Percentiles rank a stretch among this genome's conserved stretches.
phyloP scores from a whole-genome alignment of 2,113 vertebrate species.

The Sylvia atricapilla region DNA sequence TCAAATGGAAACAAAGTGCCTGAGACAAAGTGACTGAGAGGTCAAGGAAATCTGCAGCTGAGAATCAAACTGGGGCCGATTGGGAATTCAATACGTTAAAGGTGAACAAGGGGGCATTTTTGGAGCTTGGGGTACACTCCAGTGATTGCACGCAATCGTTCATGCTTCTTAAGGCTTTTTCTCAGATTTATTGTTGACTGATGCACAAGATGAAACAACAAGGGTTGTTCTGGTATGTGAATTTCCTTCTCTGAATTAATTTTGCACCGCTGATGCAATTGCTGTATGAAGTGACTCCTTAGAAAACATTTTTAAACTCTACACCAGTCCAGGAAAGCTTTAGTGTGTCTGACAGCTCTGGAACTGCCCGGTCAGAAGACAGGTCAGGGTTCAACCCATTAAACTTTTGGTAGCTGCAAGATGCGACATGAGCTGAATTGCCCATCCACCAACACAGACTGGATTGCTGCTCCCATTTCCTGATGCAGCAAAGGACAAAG shows the following conservation, averaged over 20 bases:
- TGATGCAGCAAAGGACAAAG: not conserved
- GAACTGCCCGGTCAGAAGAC: not conserved
- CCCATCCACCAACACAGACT: not conserved
- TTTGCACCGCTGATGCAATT: accelerated
- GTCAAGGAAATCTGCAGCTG: constrained; percentile 8
- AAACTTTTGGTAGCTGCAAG: not conserved
- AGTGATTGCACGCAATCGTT: not conserved
- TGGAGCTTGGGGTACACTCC: not conserved
- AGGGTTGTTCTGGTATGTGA: not conserved
- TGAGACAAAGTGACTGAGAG: constrained; percentile 46
- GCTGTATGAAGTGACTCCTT: not conserved
- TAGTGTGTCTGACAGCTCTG: not conserved
- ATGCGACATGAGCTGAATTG: not conserved
- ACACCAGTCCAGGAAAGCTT: not conserved
- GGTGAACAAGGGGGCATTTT: not conserved
- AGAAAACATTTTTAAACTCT: not conserved
- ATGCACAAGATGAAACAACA: not conserved
- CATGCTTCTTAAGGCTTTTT: not conserved
- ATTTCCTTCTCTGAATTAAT: not conserved
- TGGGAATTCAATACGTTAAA: not conserved
- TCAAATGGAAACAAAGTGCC: constrained; percentile 49
- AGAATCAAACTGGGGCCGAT: not conserved
- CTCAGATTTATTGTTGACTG: not conserved
- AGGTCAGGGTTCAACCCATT: not conserved
- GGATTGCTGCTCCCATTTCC: not conserved